Evolutionary conservation across 1,140 invertebrate species (phyloP).

Genomic region (Hyphantria cunea): DNA sequence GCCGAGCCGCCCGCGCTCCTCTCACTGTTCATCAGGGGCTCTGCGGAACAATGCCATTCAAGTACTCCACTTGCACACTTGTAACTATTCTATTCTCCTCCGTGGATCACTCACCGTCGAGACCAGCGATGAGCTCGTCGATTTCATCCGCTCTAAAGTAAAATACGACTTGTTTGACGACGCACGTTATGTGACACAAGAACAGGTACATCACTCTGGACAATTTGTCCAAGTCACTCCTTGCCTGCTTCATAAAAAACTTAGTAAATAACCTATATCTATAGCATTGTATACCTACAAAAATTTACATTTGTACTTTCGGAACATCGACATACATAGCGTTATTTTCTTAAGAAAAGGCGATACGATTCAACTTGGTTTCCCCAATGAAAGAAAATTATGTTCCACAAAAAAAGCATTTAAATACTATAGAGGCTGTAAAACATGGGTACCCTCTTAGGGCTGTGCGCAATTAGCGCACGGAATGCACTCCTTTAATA

Average conservation of each 20-base stretch:
- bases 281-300: too few species aligned
- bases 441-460: too few species aligned
- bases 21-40: slow-evolving; percentile 34
- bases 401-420: too few species aligned
- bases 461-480: too few species aligned
- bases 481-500: too few species aligned
- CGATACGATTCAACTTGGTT: too few species aligned
- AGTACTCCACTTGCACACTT: not conserved
- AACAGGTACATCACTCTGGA: slow-evolving; percentile 67
- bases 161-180: slow-evolving; percentile 64
- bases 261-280: too few species aligned
- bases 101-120: slow-evolving; percentile 43
- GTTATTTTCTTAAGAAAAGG: too few species aligned
- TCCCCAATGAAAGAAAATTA: too few species aligned
- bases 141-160: slow-evolving; percentile 46
- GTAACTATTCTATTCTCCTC: not conserved
- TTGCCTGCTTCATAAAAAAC: slow-evolving; percentile 33
- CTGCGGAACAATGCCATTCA: slow-evolving; percentile 15
- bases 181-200: slow-evolving; percentile 64
- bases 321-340: too few species aligned
- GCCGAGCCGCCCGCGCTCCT: slow-evolving; percentile 26
- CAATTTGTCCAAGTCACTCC: slow-evolving; percentile 54
- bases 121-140: slow-evolving; percentile 39
- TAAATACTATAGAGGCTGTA: too few species aligned
- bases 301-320: too few species aligned